Conservation (phyloP, 2,113 vertebrate genomes). For the Crocuta crocuta region DNA sequence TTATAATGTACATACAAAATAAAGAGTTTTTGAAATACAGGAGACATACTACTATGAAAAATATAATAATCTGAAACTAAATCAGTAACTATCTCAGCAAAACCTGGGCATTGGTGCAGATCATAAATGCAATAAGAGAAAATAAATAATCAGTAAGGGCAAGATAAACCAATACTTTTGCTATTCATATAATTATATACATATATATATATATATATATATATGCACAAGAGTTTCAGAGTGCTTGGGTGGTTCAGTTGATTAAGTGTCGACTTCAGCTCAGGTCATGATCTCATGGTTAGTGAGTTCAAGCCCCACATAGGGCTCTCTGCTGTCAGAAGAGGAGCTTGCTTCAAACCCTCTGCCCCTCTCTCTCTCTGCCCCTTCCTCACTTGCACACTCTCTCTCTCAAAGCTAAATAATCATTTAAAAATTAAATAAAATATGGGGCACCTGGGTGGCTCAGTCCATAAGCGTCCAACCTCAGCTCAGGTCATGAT, state of each 20-base stretch:
- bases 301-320: neutral
- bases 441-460: no score
- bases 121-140: constrained; percentile 9
- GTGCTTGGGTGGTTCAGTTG: neutral
- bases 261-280: neutral
- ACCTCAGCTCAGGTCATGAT: no score
- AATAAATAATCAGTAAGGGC: constrained; percentile 7
- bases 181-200: neutral
- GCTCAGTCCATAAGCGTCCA: no score
- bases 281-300: neutral
- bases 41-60: constrained; percentile 47
- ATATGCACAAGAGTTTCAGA: neutral
- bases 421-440: neutral
- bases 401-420: neutral
- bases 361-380: neutral
- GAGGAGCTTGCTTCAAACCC: neutral
- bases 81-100: constrained; percentile 40
- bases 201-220: neutral
- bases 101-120: neutral
- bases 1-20: constrained; percentile 47
- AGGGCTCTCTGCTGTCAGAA: neutral
- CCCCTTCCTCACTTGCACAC: no score
- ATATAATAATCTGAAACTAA: constrained; percentile 56
- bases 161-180: constrained; percentile 40
- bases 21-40: constrained; percentile 60